Conservation (phyloP, 2,888 invertebrate genomes). For the Parthenolecanium corni region DNA sequence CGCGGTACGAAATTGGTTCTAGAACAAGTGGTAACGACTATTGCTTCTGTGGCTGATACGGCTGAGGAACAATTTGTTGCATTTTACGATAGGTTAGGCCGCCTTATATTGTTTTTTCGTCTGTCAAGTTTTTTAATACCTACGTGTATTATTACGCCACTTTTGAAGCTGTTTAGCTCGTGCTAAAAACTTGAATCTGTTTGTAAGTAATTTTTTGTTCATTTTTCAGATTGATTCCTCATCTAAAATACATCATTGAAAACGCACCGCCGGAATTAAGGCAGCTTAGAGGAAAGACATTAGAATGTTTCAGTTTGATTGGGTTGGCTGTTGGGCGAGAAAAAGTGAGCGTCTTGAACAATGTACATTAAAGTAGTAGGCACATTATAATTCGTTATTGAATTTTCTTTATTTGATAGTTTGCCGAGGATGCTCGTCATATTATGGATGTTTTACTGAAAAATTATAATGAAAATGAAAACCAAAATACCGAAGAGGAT, state of each 20-base stretch:
- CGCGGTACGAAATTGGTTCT: conserved; percentile 90
- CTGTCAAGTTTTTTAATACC: not conserved
- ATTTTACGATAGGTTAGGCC: conserved; percentile 78
- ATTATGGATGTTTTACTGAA: conserved; percentile 82
- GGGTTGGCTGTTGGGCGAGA: conserved; percentile 49
- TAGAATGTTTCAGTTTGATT: conserved; percentile 96
- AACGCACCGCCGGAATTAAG: conserved; percentile 82
- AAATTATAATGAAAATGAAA: conserved; percentile 53
- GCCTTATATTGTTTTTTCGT: not conserved
- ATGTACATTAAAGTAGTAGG: not conserved
- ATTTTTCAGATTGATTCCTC: conserved; percentile 59
- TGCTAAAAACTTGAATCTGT: too few species aligned
- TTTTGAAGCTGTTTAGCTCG: not conserved
- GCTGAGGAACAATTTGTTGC: conserved; percentile 89
- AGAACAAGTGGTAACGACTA: conserved; percentile 97
- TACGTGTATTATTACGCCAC: not conserved
- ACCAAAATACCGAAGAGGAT: conserved; percentile 69
- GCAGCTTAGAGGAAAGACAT: conserved; percentile 90
- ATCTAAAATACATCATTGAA: conserved; percentile 91
- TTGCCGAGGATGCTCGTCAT: conserved; percentile 81
- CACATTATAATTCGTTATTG: not conserved
- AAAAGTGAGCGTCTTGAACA: conserved; percentile 35
- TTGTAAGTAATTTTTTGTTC: not conserved
- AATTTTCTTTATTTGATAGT: conserved; percentile 40
- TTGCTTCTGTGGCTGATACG: conserved; percentile 96